Evolutionary conservation across 2,888 invertebrate species (phyloP).

Genomic region (Phengaris arion): DNA sequence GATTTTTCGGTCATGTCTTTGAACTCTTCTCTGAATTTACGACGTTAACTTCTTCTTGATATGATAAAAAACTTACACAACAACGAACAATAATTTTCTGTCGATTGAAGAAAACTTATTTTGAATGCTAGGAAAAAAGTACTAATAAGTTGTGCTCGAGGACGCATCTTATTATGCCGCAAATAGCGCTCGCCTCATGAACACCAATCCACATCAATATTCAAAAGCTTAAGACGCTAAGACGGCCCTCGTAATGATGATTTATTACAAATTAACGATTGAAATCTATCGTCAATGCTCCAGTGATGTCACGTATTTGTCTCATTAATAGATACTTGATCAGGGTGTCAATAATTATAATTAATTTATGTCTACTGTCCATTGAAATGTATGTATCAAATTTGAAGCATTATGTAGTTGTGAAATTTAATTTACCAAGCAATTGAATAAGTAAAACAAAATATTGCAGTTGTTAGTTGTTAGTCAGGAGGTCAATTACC

Average conservation of each 20-base stretch:
- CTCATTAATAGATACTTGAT: conserved; percentile 16
- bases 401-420: too few species aligned
- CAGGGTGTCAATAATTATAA: background rate
- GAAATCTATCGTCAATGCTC: conserved; percentile 31
- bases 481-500: too few species aligned
- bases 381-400: background rate
- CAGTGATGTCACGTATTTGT: conserved; percentile 8
- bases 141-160: too few species aligned
- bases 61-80: too few species aligned
- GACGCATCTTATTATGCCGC: background rate
- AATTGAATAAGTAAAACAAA: too few species aligned
- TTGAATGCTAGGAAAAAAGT: background rate
- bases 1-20: too few species aligned
- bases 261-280: conserved; percentile 38
- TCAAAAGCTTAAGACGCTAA: conserved; percentile 35
- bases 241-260: conserved; percentile 37
- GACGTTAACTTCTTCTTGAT: too few species aligned
- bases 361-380: background rate
- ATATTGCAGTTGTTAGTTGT: too few species aligned
- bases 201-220: conserved; percentile 33
- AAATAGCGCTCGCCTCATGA: conserved; percentile 33
- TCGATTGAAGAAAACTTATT: too few species aligned
- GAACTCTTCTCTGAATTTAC: too few species aligned
- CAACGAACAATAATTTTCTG: too few species aligned
- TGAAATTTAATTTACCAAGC: too few species aligned